Evolutionary conservation across 1,140 invertebrate genomes (phyloP), one percentile per base, ranked within the genome.

Genomic region (Lucilia cuprina): DNA sequence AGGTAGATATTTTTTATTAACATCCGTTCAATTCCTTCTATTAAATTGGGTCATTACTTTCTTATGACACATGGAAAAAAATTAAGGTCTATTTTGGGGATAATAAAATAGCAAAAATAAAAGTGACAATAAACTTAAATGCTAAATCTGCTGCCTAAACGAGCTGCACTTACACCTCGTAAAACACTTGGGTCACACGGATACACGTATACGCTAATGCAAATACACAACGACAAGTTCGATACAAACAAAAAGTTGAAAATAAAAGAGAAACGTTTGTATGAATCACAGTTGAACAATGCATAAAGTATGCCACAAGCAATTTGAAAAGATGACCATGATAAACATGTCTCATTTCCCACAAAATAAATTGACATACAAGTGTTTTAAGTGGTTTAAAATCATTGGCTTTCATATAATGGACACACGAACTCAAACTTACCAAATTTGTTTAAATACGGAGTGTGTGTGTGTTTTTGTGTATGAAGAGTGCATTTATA

Each of bases 301-400:
- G 19, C 19, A 70, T 25, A 70, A 70, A 70, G n/a, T 21, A 70
- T 21, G 65, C 19, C 19, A 70, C 65, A 70, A 70, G 65, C 65
- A 70, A 70, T 70, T 70, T 21, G 65, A 70, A 70, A 70, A 70
- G 77, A 80, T 49, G 41, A 80, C 77, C 77, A 49, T 80, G 77
- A 80, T 49, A 80, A 80, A 19, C 41, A 80, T 80, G 77, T 80
- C 77, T 80, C 77, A 80, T 80, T 80, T 80, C 41, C 77, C 77
- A 49, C 77, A 80, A 80, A 60, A 80, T 80, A 80, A 80, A 80
- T 80, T 80, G 77, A 80, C 77, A 80, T 19, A 49, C 77, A 80
- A 80, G 77, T 80, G 77, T 80, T 80, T 80, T 80, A 80, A 80
- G 77, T 80, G 77, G 77, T 80, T 80, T 70, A 70, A 70, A 70